Evolutionary conservation across 2,797 vertebrate genomes (phyloP).

Genomic region (Cuniculus paca): DNA sequence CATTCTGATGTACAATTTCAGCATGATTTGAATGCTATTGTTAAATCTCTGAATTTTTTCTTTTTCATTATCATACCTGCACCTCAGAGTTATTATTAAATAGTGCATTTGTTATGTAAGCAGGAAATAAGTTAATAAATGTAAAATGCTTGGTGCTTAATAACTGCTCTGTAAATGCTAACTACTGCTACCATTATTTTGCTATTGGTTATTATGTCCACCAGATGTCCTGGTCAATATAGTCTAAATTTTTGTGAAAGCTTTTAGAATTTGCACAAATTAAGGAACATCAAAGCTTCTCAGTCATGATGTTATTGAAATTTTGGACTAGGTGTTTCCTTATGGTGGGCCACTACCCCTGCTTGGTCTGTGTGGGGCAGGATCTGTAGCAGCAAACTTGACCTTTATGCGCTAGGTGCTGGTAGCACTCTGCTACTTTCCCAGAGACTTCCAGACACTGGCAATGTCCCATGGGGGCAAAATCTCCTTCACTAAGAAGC

Average conservation of each 20-base stretch:
- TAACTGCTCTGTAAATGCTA: background rate
- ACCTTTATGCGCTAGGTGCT: no score
- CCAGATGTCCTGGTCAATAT: background rate
- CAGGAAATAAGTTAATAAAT: background rate
- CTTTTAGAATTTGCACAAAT: background rate
- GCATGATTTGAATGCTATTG: background rate
- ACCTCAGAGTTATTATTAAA: background rate
- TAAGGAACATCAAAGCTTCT: background rate
- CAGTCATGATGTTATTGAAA: background rate
- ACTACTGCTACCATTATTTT: background rate
- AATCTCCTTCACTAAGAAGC: no score
- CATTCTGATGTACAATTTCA: background rate
- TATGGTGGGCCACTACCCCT: rapidly evolving
- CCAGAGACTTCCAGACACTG: background rate
- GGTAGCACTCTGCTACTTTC: rapidly evolving
- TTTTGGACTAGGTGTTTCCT: background rate
- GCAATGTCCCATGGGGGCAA: rapidly evolving
- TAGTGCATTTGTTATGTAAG: background rate
- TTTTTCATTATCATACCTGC: background rate
- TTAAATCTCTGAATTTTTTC: background rate
- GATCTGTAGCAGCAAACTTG: no score
- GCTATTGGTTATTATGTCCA: background rate
- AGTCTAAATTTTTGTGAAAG: background rate
- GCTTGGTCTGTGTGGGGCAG: rapidly evolving
- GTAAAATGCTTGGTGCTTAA: rapidly evolving